Base-by-base conservation (phyloP, 2,888 invertebrate genomes). In the Mythimna albipuncta region DNA sequence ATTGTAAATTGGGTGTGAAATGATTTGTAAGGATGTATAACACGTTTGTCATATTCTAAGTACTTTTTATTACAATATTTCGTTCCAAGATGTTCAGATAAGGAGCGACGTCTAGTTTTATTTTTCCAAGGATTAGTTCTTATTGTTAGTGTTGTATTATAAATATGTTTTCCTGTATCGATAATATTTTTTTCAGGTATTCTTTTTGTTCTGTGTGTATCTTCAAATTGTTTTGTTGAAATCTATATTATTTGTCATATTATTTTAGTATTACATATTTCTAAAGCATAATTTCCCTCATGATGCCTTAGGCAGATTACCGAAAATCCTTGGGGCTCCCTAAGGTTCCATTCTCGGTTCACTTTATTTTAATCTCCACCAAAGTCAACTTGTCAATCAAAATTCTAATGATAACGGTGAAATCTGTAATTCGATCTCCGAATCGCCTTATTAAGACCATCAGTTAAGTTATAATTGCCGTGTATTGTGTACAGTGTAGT, bases 51-150 rank as follows among this genome's bases (percentile, higher is more conserved):
- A 83, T 83, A 85, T 82, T 85, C 86, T 88, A 89, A 88, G 91
- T 92, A 92, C 91, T 93, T 94, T 94, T 94, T 94, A 91, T 94
- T 92, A 92, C 89, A 92, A 93, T 93, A 93, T 93, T 93, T 92
- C 90, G 89, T 92, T 90, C 85, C 83, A 86, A 94, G 94, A 94
- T 95, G 88, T 88, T 84, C 89, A 87, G 95, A 94, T 95, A 94
- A 92, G 91, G 89, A 82, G 88, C 83, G 83, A 68, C 89, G 90
- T 92, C 92, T 92, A 90, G 92, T 91, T 90, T 89, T 90, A 91
- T 92, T 92, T 81, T 93, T 91, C 88, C 88, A 88, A 91, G 89
- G 89, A 92, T 94, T 90, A 89, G 89, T 89, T 89, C 87, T 74
- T 82, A 93, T 94, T 94, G 93, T 94, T 91, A 87, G 85, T 88